Evolutionary conservation across 2,888 invertebrate species (phyloP), one percentile per base, ranked within the genome.

Genomic region (Agriopis marginaria): DNA sequence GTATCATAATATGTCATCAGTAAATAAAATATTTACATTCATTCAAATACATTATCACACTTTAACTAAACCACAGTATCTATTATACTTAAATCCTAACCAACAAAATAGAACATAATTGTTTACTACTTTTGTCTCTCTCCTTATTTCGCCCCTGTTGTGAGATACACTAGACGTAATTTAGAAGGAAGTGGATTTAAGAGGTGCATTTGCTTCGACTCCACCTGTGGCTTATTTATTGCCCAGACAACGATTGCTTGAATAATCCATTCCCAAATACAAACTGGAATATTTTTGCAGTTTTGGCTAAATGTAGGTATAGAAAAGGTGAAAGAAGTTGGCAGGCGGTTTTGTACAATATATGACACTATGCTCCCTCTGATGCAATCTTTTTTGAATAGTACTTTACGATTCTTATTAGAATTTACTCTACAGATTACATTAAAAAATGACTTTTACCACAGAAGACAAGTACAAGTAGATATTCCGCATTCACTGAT

Each of bases 141-240:
- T 17, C 69, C 67, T 61, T 8, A 75, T 50, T 79, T 42, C 77
- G 44, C 12, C 74, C 69, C 81, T 78, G 76, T 66, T 6, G 53
- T 65, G 72, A 75, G 74, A 74, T 75, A 76, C 69, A 79, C 74
- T 73, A 77, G 73, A 82, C 77, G 81, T 82, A 79, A 83, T 83
- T 84, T 82, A 84, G 76, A 79, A 77, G 77, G 80, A 76, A 82
- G 70, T 77, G 74, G 79, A 82, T 86, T 82, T 84, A 84, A 82
- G 81, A 82, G 83, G 79, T 86, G 86, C 85, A 85, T 84, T 84
- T 81, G 80, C 82, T 79, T 78, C 78, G 70, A 75, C 77, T 81
- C 77, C 88, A 89, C 87, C 88, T 88, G 88, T 80, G 85, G 81
- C 82, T 85, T 86, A 86, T 89, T 87, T 88, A 88, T 86, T 72